phyloP scores from a whole-genome alignment of 2,113 vertebrate species.

The Oplegnathus fasciatus region DNA sequence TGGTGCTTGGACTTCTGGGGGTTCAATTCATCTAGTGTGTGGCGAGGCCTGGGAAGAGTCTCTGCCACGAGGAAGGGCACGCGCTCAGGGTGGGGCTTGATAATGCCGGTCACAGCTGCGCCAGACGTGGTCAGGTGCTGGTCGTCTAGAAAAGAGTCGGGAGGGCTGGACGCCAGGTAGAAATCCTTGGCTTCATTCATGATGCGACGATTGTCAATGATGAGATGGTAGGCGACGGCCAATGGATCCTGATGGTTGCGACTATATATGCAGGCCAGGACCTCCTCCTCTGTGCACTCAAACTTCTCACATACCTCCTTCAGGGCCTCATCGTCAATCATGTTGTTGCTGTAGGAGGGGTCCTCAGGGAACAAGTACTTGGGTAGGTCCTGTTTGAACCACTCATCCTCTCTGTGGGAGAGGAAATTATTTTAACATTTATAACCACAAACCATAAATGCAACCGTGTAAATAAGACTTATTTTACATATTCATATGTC shows the following conservation, averaged over 20 bases:
- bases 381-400: conserved; percentile 97
- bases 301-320: conserved; percentile 99
- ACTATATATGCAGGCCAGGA: conserved; percentile 94
- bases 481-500: neutral
- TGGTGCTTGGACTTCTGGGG: conserved; percentile 98
- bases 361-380: conserved; percentile 99
- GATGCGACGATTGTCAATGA: conserved; percentile 99
- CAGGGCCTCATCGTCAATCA: conserved; percentile 98
- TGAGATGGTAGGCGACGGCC: conserved; percentile 96
- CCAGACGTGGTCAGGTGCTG: conserved; percentile 86
- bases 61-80: conserved; percentile 94
- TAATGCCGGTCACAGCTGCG: conserved; percentile 57
- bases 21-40: conserved; percentile 97
- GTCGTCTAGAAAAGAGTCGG: conserved; percentile 96
- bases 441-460: neutral
- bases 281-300: conserved; percentile 97
- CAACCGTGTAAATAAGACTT: neutral
- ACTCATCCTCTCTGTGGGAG: conserved; percentile 92
- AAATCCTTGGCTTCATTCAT: conserved; percentile 99
- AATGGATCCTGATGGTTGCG: conserved; percentile 96
- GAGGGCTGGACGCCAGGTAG: conserved; percentile 96
- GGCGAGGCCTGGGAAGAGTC: conserved; percentile 89
- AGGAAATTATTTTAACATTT: neutral
- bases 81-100: conserved; percentile 94
- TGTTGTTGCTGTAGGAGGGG: conserved; percentile 94